Percentiles rank a stretch among this genome's conserved stretches.
These are phyloP conservation scores for Drosophila gunungcola DNA, from an alignment of 1,140 invertebrate genomes.

Conservation along the genomic window DNA sequence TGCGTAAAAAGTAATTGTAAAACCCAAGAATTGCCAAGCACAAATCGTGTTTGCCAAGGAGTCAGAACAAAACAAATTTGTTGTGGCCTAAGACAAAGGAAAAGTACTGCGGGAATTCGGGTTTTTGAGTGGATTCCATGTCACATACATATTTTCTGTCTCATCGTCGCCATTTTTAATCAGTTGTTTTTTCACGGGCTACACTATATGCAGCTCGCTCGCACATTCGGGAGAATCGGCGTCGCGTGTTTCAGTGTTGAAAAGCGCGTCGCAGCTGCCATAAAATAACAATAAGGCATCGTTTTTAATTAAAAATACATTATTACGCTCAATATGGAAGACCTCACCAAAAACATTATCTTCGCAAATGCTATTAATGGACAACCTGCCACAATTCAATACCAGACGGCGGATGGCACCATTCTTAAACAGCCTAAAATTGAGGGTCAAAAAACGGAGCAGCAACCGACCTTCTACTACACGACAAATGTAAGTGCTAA, in stretches of 20 bases:
- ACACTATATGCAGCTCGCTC: constrained; percentile 45
- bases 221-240: constrained; percentile 29
- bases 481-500: constrained; percentile 87
- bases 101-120: neutral
- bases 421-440: constrained; percentile 84
- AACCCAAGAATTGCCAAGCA: neutral
- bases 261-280: constrained; percentile 37
- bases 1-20: constrained; percentile 72
- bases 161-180: constrained; percentile 81
- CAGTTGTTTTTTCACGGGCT: constrained; percentile 52
- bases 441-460: constrained; percentile 80
- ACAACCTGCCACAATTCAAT: constrained; percentile 82
- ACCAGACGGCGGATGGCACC: constrained; percentile 83
- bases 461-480: constrained; percentile 89
- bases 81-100: too few species aligned
- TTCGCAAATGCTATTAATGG: constrained; percentile 82
- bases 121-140: constrained; percentile 40
- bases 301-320: constrained; percentile 9
- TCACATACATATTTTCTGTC: constrained; percentile 71
- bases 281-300: constrained; percentile 5
- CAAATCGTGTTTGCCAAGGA: neutral
- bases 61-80: neutral
- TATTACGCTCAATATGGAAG: constrained; percentile 71
- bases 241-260: constrained; percentile 47
- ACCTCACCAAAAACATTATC: constrained; percentile 84